Evolutionary conservation across 1,140 invertebrate species (phyloP).

Genomic region (Stenopsyche tienmushanensis): DNA sequence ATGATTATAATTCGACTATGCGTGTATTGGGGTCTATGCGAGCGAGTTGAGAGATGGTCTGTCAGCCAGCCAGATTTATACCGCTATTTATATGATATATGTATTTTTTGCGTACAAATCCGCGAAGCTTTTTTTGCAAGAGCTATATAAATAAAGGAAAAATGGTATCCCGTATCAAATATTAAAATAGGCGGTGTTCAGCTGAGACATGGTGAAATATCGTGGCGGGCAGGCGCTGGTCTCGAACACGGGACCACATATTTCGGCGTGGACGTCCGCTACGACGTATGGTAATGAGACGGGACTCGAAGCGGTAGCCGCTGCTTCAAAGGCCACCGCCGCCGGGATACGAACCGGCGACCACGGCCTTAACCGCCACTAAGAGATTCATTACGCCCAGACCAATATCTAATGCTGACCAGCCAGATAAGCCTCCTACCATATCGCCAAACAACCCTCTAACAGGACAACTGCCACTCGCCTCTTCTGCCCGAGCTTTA

Average conservation of each 20-base stretch:
- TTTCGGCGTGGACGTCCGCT: slow-evolving; percentile 4
- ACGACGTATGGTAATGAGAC: slow-evolving; percentile 26
- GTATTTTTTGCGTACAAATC: no score
- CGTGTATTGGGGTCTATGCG: no score
- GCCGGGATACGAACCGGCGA: not conserved
- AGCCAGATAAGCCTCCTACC: no score
- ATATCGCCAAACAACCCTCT: no score
- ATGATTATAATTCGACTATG: no score
- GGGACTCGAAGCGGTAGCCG: slow-evolving; percentile 12
- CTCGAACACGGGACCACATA: slow-evolving; percentile 5
- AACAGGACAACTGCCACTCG: slow-evolving; percentile 1
- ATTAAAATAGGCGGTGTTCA: slow-evolving; percentile 7
- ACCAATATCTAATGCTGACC: no score
- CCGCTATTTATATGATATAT: not conserved
- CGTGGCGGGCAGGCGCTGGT: slow-evolving; percentile 10
- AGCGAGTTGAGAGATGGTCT: no score
- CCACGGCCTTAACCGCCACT: slow-evolving; percentile 4
- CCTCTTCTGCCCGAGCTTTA: no score
- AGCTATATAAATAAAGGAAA: not conserved
- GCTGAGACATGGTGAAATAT: slow-evolving; percentile 21
- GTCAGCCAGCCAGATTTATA: not conserved
- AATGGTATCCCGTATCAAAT: slow-evolving; percentile 1
- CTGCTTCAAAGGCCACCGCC: slow-evolving; percentile 7
- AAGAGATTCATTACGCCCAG: not conserved
- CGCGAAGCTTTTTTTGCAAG: no score